Evolutionary conservation across 2,888 invertebrate genomes (phyloP), one percentile per base, ranked within the genome.

Genomic region (Seira ritae): DNA sequence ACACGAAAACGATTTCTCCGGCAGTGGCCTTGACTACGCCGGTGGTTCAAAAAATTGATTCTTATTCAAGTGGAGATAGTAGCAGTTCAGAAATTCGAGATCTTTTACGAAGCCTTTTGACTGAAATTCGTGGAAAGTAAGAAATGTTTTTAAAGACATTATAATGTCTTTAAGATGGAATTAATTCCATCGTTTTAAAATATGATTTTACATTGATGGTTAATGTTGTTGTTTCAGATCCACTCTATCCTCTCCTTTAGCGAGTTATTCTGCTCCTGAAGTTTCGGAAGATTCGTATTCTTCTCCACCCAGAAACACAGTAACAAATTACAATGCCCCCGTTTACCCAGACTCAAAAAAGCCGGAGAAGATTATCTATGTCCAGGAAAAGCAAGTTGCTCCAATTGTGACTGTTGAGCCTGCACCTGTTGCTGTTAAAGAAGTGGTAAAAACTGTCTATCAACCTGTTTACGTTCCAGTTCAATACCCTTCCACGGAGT

Each of bases 241-340:
- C 24, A 77, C 66, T 17, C 23, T 20, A 0, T 55, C 72, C 0
- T 17, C 72, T 0, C 65, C 37, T 17, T 6, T 17, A 10, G 55
- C 42, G 15, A n/a, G n/a, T n/a, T n/a, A n/a, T n/a, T n/a, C n/a
- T n/a, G n/a, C n/a, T n/a, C n/a, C n/a, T n/a, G n/a, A n/a, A 74
- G 37, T n/a, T n/a, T n/a, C n/a, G n/a, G n/a, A n/a, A n/a, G 84
- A 84, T 66, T 84, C 84, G 55, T 84, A 84, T 55, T 67, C 72
- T 76, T 79, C 75, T 37, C 80, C 84, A 62, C 80, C 84, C 0
- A 77, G 71, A 22, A 80, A 80, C 66, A 84, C 84, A 1, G 79
- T 70, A 8, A 77, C 72, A 15, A 77, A 84, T 42, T 55, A 66
- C 12, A 72, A 78, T 31, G 75, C 84, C 22, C 73, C 68, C 10